A percentile compares a stretch with the other conserved stretches of the same genome.
Evolutionary conservation across 2,797 vertebrate genomes (phyloP).

Genomic region (Myotis findleyi): DNA sequence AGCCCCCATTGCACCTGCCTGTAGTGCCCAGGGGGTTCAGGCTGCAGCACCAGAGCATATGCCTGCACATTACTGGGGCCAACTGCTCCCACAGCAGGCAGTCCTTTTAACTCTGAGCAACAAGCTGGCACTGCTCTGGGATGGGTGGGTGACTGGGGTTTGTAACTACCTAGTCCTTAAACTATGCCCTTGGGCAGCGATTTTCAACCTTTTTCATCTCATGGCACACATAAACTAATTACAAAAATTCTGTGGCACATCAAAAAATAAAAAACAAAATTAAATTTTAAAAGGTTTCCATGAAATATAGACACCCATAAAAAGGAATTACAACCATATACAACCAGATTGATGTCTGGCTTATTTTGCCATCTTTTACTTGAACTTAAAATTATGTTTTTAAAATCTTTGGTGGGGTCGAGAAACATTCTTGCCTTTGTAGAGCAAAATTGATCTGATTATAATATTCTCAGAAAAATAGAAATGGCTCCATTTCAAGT

Average conservation of each 20-base stretch:
- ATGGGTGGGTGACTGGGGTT: background rate
- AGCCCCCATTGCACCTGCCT: background rate
- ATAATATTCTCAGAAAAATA: conserved; percentile 26
- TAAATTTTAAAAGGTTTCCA: background rate
- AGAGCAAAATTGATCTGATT: background rate
- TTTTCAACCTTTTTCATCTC: background rate
- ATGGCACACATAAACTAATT: background rate
- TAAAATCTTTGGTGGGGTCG: background rate
- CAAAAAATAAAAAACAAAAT: background rate
- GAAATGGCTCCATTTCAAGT: background rate
- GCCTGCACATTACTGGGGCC: background rate
- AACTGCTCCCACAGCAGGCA: background rate
- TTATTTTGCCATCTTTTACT: background rate
- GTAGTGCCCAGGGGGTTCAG: background rate
- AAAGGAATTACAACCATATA: conserved; percentile 45
- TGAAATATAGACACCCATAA: background rate
- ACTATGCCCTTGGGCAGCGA: background rate
- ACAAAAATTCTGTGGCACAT: background rate
- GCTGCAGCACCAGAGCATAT: background rate
- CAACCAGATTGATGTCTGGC: background rate
- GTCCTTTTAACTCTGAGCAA: background rate
- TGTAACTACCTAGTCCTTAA: background rate
- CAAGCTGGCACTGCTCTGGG: background rate
- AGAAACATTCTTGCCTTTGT: background rate
- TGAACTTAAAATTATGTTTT: background rate